Evolutionary conservation across 1,140 invertebrate genomes (phyloP), one percentile per base, ranked within the genome.

Genomic region (Paralvinella palmiformis): DNA sequence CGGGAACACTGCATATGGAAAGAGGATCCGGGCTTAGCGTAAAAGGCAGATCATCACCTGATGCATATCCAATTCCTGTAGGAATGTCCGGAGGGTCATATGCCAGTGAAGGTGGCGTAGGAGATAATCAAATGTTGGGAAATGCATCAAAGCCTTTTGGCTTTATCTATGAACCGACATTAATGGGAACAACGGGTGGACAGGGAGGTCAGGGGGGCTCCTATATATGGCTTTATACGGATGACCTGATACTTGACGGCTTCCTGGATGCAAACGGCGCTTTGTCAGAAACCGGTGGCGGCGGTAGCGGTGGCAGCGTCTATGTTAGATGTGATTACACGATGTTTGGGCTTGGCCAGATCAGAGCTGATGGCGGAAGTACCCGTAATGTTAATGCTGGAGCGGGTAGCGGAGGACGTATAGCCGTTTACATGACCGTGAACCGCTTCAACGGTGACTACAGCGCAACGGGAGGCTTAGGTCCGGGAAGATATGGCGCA

Each of bases 391-490:
- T 32, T 4, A 48, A 62, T 22, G 63, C 65, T 32, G 73, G 73
- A 27, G 73, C 67, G 52, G 73, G 73, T 3, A 73, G 73, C 66
- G 73, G 72, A 29, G 73, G 73, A 7, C 66, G 72, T 41, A 72
- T 75, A 50, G 73, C 72, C 50, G 65, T 70, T 17, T 62, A 69
- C 22, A 62, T 65, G 33, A 52, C 33, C 2, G 68, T 24, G 22
- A 62, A 69, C 64, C 29, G 57, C 22, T 69, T 59, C 67, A 45
- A 65, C 59, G 73, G 73, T 6, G 67, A 57, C 44, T 73, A 58
- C 52, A 60, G 52, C 56, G 72, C 71, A 29, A 48, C 53, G 27
- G 73, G 73, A 20, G 73, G 71, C 3, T 71, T 71, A 3, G 35
- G 22, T 52, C 58, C 60, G 35, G 68, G 65, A 13, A 24, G 35